Evolutionary conservation across 2,797 vertebrate species (phyloP), one percentile per base, ranked within the genome.

Genomic region (Luscinia megarhynchos): DNA sequence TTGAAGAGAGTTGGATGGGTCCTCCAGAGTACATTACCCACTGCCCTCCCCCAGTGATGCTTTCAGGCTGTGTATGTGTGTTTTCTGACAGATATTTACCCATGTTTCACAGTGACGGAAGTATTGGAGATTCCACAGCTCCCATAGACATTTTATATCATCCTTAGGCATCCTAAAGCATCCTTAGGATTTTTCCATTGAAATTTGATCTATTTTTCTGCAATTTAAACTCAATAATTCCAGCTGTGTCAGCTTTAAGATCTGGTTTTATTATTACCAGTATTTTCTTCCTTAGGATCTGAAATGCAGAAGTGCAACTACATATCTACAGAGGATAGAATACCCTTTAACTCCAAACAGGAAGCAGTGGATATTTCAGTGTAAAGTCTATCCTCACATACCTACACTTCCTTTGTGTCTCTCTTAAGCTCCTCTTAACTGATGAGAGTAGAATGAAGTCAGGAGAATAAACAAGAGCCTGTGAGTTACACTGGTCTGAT

Each of bases 41-140:
- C 3, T 27, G 12, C 5, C 7, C 1, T 79, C 1, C 8, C 14
- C 8, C 30, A 32, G 17, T 32, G 20, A 23, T 54, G 6, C 20
- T 22, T 70, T 63, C 17, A 59, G 11, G 2, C 8, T 53, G 2
- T 67, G 6, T 26, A 3, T n/a, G 3, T 67, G 30, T 51, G 1
- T 26, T 61, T 75, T 94, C 45, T 89, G 10, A 55, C 6, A 77
- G 27, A 23, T 30, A 9, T 55, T 58, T 70, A 17, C 41, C 4
- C 8, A 15, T 27, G 2, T 43, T 62, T 66, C 24, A 14, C 43
- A 51, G n/a, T 26, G 24, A 10, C 1, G 2, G 48, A 54, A 70
- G 9, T 51, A 59, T 9, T 63, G 5, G 19, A 55, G 8, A 7
- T 67, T 48, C 9, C 9, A 32, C 10, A n/a, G 11, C 10, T 89